A percentile compares a stretch with the other conserved stretches of the same genome.
Conservation (phyloP, 2,888 invertebrate genomes). For the Timandra comae region DNA sequence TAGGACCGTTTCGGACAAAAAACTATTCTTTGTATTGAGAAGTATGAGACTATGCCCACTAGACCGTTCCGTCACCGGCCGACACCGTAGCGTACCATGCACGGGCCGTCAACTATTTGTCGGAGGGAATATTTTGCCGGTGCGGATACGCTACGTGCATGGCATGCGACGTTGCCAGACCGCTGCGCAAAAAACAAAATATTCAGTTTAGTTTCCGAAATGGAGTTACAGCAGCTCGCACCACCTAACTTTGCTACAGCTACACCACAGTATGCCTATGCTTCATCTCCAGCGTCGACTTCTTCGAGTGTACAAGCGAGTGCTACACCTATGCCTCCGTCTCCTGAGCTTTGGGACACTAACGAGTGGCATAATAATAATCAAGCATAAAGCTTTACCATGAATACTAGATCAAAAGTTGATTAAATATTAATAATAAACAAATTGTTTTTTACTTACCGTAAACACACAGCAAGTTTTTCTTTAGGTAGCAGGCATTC, state of each 20-base stretch:
- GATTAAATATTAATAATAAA: constrained; percentile 19
- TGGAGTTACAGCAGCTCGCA: constrained; percentile 22
- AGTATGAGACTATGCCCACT: constrained; percentile 7
- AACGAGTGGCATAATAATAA: constrained; percentile 12
- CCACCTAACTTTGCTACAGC: constrained; percentile 11
- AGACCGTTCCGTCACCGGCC: constrained; percentile 6
- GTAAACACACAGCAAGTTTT: constrained; percentile 20
- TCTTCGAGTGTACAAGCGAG: too few relatives aligned
- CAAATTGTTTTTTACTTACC: constrained; percentile 22
- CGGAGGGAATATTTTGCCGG: too few relatives aligned
- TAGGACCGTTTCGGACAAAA: background rate
- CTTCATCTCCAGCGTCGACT: too few relatives aligned
- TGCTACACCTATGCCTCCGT: too few relatives aligned
- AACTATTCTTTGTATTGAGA: constrained; percentile 9
- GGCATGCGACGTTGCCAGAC: constrained; percentile 20
- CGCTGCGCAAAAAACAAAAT: constrained; percentile 19
- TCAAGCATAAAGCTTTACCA: too few relatives aligned
- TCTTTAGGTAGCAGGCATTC: constrained; percentile 17
- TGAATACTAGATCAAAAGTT: too few relatives aligned
- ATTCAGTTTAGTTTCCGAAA: constrained; percentile 19
- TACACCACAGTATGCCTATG: constrained; percentile 15
- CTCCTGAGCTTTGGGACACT: too few relatives aligned
- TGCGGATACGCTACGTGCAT: constrained; percentile 12
- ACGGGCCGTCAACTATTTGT: too few relatives aligned
- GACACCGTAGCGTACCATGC: constrained; percentile 5